A percentile compares a stretch with the other conserved stretches of the same genome.
Conservation (phyloP, 2,888 invertebrate species). For the Polymixis lichenea region DNA sequence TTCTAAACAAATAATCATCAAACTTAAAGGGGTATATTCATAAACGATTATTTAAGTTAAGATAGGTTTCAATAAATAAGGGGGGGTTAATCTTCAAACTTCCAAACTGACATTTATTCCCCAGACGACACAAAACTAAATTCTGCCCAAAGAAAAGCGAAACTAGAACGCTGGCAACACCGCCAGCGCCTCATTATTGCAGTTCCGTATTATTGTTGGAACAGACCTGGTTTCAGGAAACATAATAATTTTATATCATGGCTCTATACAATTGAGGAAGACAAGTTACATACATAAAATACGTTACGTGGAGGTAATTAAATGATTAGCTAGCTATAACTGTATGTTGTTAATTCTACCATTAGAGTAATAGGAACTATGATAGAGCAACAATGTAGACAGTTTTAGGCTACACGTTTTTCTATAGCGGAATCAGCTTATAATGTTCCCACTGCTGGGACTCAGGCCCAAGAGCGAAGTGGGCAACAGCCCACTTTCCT, state of each 20-base stretch:
- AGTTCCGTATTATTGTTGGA: constrained; percentile 69
- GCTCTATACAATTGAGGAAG: constrained; percentile 54
- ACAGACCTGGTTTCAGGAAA: constrained; percentile 59
- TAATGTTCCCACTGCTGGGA: too few relatives aligned
- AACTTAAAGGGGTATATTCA: not conserved
- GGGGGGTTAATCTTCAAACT: not conserved
- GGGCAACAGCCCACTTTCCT: too few relatives aligned
- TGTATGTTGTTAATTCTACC: constrained; percentile 2
- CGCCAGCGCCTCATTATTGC: constrained; percentile 58
- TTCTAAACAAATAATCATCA: not conserved
- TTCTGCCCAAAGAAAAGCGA: constrained; percentile 42
- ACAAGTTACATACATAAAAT: constrained; percentile 18
- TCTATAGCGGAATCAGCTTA: too few relatives aligned
- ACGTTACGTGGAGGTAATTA: constrained; percentile 38
- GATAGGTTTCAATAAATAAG: too few relatives aligned
- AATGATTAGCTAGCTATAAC: constrained; percentile 39
- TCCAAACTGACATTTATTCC: not conserved
- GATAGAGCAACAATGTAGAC: constrained; percentile 4
- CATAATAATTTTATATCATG: constrained; percentile 60
- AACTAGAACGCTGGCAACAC: constrained; percentile 54
- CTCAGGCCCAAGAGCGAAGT: too few relatives aligned
- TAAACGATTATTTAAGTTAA: too few relatives aligned
- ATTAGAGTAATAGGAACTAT: not conserved
- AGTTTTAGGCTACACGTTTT: not conserved
- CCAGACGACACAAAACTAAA: constrained; percentile 5